These are phyloP conservation scores for Lepidostoma basale DNA, from an alignment of 1,140 invertebrate species.

Conservation along the genomic window DNA sequence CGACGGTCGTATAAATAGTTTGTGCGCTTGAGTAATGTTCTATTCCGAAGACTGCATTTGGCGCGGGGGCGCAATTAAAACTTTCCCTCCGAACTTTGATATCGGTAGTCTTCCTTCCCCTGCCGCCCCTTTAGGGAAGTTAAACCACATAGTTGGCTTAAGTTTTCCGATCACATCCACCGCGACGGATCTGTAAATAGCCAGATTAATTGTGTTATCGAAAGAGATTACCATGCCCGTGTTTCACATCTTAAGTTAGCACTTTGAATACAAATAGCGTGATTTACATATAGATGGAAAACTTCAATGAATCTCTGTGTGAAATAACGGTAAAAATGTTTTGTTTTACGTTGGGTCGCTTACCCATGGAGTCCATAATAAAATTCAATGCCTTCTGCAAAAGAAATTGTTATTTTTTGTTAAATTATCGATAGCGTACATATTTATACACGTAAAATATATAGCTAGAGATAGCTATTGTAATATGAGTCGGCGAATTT, in stretches of 20 bases:
- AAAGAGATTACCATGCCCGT: slow-evolving; percentile 9
- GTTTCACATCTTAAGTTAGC: slow-evolving; percentile 6
- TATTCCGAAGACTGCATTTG: not conserved
- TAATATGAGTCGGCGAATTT: too few relatives aligned
- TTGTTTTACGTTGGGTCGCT: too few relatives aligned
- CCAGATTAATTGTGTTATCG: slow-evolving; percentile 14
- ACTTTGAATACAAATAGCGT: not conserved
- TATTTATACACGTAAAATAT: too few relatives aligned
- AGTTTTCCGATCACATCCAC: slow-evolving; percentile 18
- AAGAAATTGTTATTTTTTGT: too few relatives aligned
- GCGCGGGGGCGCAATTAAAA: slow-evolving; percentile 34
- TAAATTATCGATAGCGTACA: too few relatives aligned
- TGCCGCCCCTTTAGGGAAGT: not conserved
- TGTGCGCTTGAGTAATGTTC: too few relatives aligned
- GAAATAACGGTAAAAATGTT: too few relatives aligned
- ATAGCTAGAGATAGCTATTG: too few relatives aligned
- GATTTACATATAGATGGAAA: slow-evolving; percentile 3
- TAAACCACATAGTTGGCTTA: slow-evolving; percentile 16
- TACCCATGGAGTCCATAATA: too few relatives aligned
- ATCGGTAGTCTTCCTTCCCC: not conserved
- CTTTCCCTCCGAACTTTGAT: slow-evolving; percentile 33
- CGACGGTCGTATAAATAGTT: too few relatives aligned
- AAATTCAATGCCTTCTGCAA: too few relatives aligned
- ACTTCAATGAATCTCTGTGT: not conserved
- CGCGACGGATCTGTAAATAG: slow-evolving; percentile 9